Evolutionary conservation across 2,888 invertebrate species (phyloP).

Genomic region (Conus canariensis): DNA sequence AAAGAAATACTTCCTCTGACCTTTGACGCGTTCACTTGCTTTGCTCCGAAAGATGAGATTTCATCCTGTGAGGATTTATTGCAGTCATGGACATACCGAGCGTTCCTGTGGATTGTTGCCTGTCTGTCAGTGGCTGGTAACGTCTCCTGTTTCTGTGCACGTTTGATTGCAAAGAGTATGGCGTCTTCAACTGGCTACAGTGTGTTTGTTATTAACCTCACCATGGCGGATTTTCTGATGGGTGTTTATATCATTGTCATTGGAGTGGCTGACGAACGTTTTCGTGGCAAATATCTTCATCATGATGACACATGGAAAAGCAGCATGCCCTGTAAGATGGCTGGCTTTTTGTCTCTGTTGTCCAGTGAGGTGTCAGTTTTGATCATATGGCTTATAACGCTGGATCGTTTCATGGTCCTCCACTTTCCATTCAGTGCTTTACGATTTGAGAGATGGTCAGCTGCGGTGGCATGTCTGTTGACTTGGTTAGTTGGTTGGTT

Average conservation of each 20-base stretch:
- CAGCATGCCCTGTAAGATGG: constrained; percentile 56
- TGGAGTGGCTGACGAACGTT: constrained; percentile 56
- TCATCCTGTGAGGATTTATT: background rate
- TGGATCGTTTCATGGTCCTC: constrained; percentile 84
- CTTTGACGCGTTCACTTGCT: background rate
- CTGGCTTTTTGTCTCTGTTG: constrained; percentile 59
- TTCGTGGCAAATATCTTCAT: constrained; percentile 59
- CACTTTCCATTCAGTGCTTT: constrained; percentile 81
- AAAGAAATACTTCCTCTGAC: background rate
- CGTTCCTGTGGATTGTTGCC: background rate
- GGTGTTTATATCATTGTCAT: constrained; percentile 60
- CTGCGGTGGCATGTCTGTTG: constrained; percentile 52
- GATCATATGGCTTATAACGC: constrained; percentile 83
- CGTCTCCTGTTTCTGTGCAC: background rate
- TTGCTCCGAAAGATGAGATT: background rate
- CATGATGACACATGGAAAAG: constrained; percentile 58
- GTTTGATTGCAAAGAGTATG: background rate
- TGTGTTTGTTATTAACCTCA: constrained; percentile 45
- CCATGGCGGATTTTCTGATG: constrained; percentile 54
- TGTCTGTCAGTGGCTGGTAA: background rate
- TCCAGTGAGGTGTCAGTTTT: constrained; percentile 84
- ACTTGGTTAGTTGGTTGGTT: constrained; percentile 60
- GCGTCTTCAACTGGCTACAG: constrained; percentile 22
- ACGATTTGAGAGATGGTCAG: constrained; percentile 58
- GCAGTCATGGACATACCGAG: background rate